Evolutionary conservation across 2,888 invertebrate genomes (phyloP), one percentile per base, ranked within the genome.

Genomic region (Kuschelorhynchus macadamiae): DNA sequence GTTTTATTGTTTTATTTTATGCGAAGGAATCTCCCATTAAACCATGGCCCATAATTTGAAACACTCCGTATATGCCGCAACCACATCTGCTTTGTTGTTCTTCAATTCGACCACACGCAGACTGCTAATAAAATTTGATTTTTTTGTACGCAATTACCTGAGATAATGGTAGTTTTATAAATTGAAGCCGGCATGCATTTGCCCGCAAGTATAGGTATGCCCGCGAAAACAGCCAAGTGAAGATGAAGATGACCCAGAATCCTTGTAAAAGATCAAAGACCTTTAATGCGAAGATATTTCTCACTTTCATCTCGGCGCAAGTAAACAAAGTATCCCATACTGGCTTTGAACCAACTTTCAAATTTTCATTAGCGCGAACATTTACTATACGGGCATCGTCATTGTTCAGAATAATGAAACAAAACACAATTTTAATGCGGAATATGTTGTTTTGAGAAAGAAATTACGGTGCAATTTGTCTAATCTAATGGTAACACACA

Each of bases 191-290:
- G 4, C 11, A 36, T n/a, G n/a, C n/a, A n/a, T n/a, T 36, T 36
- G 36, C 7, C 25, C 39, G 11, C 4, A 25, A 21, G 5, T n/a
- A 39, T 21, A 25, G 4, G 5, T n/a, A 21, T 33, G 7, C 11
- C 25, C 30, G 55, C 30, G 14, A 55, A 41, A 21, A 1, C 12
- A 55, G 21, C 47, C 11, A 12, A n/a, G 14, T 7, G 16, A 5
- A 47, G 30, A 32, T 30, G 36, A 47, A 49, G 44, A 52, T 61
- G 61, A 61, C 61, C 61, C 14, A 52, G 49, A 61, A 61, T 60
- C 14, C 21, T 49, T n/a, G 16, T 30, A 17, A 47, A 33, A 59
- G 47, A 46, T 47, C 59, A 49, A 47, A 30, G 47, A 47, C 49
- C 47, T 59, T 21, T 59, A 36, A 32, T 49, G 20, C 12, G 25